Evolutionary conservation across 2,888 invertebrate species (phyloP).

Genomic region (Drosophila aldrichi): DNA sequence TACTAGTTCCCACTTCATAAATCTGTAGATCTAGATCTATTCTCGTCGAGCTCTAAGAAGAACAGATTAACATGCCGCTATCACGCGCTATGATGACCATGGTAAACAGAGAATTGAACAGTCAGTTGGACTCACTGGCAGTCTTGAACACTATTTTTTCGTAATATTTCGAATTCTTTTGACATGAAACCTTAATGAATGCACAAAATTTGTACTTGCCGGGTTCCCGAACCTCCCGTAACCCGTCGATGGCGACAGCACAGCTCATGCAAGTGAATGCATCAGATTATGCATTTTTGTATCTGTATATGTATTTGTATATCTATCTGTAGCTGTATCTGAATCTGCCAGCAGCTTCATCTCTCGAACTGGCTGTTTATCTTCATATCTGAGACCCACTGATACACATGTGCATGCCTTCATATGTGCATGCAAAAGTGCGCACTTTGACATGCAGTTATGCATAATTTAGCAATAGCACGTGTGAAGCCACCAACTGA

Average conservation of each 20-base stretch:
- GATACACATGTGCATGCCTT: neutral
- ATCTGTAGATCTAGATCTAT: neutral
- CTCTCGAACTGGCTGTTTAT: neutral
- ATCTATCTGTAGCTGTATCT: neutral
- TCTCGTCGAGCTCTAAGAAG: no score
- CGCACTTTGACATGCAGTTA: slow-evolving; percentile 42
- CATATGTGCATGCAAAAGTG: slow-evolving; percentile 6
- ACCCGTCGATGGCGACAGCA: neutral
- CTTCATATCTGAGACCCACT: neutral
- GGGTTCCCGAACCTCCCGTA: neutral
- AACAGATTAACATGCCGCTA: no score
- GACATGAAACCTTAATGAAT: slow-evolving; percentile 52
- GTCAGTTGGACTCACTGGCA: no score
- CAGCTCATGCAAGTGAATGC: slow-evolving; percentile 43
- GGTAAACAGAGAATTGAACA: no score
- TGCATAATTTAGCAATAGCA: slow-evolving; percentile 65
- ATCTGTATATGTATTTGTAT: neutral
- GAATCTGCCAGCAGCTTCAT: neutral
- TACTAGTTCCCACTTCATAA: neutral
- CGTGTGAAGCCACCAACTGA: slow-evolving; percentile 54
- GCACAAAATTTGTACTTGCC: slow-evolving; percentile 13
- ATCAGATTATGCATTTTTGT: slow-evolving; percentile 11
- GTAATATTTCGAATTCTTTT: slow-evolving; percentile 35
- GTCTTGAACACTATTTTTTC: no score
- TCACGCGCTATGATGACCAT: no score